These are phyloP conservation scores for Galagoides demidoff DNA, from an alignment of 2,797 vertebrate genomes.

Conservation along the genomic window DNA sequence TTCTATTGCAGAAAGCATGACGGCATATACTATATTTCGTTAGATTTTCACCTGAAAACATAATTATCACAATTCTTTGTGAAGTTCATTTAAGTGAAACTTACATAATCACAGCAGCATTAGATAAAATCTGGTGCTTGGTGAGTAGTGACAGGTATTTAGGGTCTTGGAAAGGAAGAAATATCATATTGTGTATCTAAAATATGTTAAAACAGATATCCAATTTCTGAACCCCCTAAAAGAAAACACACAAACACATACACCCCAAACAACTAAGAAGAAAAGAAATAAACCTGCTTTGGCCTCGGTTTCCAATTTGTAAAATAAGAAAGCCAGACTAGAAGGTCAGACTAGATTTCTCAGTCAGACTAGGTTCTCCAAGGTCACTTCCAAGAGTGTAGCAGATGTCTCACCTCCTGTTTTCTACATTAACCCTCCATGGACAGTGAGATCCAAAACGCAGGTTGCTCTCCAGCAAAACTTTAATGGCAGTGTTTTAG, in stretches of 20 bases:
- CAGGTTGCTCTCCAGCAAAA: not conserved
- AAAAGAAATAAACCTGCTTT: no score
- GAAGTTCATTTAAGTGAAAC: no score
- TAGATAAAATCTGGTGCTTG: no score
- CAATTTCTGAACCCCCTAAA: no score
- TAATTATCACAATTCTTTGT: no score
- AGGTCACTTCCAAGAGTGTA: not conserved
- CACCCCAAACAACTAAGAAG: not conserved
- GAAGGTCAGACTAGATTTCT: not conserved
- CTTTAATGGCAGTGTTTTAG: conserved; percentile 53
- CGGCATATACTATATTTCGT: no score
- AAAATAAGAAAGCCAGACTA: not conserved
- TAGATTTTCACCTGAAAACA: no score
- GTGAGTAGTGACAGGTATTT: not conserved
- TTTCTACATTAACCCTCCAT: not conserved
- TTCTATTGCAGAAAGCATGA: not conserved
- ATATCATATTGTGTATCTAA: no score
- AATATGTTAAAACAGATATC: no score
- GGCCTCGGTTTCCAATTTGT: no score
- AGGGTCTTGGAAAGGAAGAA: not conserved
- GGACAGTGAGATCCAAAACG: not conserved
- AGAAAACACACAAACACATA: no score
- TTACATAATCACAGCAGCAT: no score
- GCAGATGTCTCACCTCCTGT: not conserved
- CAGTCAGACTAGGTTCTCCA: not conserved